Base-by-base conservation (phyloP, 2,113 vertebrate genomes). In the Paradoxurus hermaphroditus region DNA sequence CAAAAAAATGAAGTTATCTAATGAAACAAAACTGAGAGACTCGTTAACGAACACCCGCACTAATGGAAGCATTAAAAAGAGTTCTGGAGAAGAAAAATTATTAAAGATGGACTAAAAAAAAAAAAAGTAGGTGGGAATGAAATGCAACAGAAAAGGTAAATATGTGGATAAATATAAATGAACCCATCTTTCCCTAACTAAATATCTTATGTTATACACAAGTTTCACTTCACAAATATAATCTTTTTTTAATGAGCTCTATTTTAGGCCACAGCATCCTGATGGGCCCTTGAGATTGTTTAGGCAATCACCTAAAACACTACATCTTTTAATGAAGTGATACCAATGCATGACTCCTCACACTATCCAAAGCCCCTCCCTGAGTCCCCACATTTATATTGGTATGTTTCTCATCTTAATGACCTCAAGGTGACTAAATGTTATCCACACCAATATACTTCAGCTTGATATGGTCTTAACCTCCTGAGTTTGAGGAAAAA, bases 21-120 rank as follows among this genome's bases (percentile, higher is more conserved):
- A 95, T 97, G 65, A 85, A 96, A 91, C 67, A 91, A 94, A 65
- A 82, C 62, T 15, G 9, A 92, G 51, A 89, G 36, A 79, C 95
- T 39, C 91, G 51, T 63, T 96, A 79, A 94, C 90, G 62, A 96
- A 19, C 44, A 95, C 51, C 59, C 73, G 41, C 65, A 36, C 67
- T 41, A 75, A 75, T 91, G 46, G 19, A 83, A 90, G 72, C 75
- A 78, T 78, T 83, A 83, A 90, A 83, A n/a, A 77, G 82, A 51
- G 19, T 90, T 70, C 44, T 92, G 16, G 79, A 84, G 49, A 82
- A 88, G 53, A 87, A 94, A 93, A 27, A 27, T 14, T 70, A 44
- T 65, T 44, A 75, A 90, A 95, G 34, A 77, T 63, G 18, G 19
- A 51, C 4, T 44, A 10, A 5, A 31, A 65, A 90, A 53, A 36